Evolutionary conservation across 2,113 vertebrate genomes (phyloP), one percentile per base, ranked within the genome.

Genomic region (Steatornis caripensis): DNA sequence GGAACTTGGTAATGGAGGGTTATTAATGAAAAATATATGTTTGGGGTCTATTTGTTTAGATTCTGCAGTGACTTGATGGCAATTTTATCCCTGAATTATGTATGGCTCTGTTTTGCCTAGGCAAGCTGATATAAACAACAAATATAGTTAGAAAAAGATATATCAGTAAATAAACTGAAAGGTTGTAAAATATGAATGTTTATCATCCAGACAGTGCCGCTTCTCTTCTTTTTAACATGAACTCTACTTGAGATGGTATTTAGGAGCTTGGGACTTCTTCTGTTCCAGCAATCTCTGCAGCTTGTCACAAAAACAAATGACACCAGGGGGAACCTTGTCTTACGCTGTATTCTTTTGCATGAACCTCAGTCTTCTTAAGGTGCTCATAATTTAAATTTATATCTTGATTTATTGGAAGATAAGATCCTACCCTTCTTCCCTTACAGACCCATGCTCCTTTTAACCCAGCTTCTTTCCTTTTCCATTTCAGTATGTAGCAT

Each of bases 21-120:
- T 95, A 93, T 93, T 95, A 84, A 95, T 92, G 95, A 91, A 82
- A 96, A 97, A 89, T 85, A 70, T 15, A 82, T 91, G 51, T 92
- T 90, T 89, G 88, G 64, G 92, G 45, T 96, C 93, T 96, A 70
- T 95, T 96, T 69, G 54, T 91, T 95, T 88, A 64, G 84, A 89
- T 91, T 78, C 93, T 49, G 27, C 84, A 5, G 87, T 86, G 90
- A 48, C 76, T 83, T 78, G 96, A 87, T 91, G 95, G 83, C 74
- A 89, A 87, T 96, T 97, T 96, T 95, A 93, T 92, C 92, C 95
- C 95, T 97, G 96, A 97, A 96, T 98, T 96, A 95, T 87, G 93
- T 93, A 94, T 78, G 68, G 84, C 76, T 91, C 93, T 84, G 91
- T 96, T 97, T 97, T 88, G 74, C 94, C 93, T 82, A 87, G 88